Percentiles rank a stretch among this genome's conserved stretches.
These are phyloP conservation scores for Nothura maculosa DNA, from an alignment of 2,797 vertebrate species.

Conservation along the genomic window DNA sequence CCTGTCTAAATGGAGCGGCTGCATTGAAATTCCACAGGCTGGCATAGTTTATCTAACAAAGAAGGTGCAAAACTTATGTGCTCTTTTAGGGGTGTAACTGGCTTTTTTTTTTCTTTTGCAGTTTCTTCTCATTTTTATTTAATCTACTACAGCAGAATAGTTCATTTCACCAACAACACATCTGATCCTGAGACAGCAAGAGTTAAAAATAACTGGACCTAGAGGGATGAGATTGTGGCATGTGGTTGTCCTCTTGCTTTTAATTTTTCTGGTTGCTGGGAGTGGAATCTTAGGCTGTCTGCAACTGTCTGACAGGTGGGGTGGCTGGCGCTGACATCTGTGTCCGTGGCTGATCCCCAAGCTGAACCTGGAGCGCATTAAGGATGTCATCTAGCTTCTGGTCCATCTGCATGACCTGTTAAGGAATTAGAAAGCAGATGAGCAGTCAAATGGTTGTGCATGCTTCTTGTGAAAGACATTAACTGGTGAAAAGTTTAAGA, in stretches of 20 bases:
- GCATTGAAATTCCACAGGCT: neutral
- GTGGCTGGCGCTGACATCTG: constrained; percentile 1
- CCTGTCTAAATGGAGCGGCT: neutral
- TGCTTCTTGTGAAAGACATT: neutral
- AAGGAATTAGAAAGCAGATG: constrained; percentile 26
- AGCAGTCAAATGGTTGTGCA: constrained; percentile 17
- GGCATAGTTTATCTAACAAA: neutral
- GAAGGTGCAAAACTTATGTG: constrained; percentile 37
- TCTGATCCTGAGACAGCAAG: neutral
- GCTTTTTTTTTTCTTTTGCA: neutral
- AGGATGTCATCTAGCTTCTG: constrained; percentile 74
- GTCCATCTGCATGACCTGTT: constrained; percentile 72
- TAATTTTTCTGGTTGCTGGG: neutral
- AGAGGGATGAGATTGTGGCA: neutral
- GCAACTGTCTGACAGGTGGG: neutral
- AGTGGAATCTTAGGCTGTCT: neutral
- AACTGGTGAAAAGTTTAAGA: neutral
- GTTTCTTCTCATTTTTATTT: neutral
- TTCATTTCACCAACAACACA: neutral
- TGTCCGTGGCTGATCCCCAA: neutral
- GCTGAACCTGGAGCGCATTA: constrained; percentile 22
- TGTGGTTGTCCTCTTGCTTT: neutral
- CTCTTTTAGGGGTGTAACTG: neutral
- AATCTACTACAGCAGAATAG: neutral
- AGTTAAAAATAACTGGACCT: fast-evolving